Evolutionary conservation across 1,140 invertebrate genomes (phyloP).

Genomic region (Piezodorus guildinii): DNA sequence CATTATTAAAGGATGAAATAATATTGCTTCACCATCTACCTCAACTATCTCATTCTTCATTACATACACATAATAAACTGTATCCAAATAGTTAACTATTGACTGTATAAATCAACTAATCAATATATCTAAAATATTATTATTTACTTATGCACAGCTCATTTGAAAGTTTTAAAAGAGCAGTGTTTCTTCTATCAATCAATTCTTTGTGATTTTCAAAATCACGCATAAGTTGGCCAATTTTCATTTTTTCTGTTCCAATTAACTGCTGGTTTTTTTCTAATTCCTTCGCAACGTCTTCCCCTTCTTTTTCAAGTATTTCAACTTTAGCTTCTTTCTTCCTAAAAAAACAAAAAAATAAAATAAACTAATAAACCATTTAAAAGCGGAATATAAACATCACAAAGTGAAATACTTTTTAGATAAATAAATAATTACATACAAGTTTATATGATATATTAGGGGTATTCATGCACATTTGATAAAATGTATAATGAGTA

Average conservation of each 20-base stretch:
- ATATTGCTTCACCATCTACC: too few relatives aligned
- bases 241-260: conserved; percentile 30
- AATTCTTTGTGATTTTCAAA: conserved; percentile 32
- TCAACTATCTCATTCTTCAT: too few relatives aligned
- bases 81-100: too few relatives aligned
- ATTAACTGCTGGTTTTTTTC: conserved; percentile 27
- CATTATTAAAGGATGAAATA: too few relatives aligned
- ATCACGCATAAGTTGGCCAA: conserved; percentile 34
- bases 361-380: conserved; percentile 26
- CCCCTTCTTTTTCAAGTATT: conserved; percentile 30
- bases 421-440: too few relatives aligned
- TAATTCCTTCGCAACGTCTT: conserved; percentile 33
- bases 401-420: too few relatives aligned
- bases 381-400: not conserved
- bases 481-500: too few relatives aligned
- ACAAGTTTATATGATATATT: too few relatives aligned
- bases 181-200: conserved; percentile 29
- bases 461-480: too few relatives aligned
- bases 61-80: too few relatives aligned
- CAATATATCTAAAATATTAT: too few relatives aligned
- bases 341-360: conserved; percentile 15
- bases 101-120: too few relatives aligned
- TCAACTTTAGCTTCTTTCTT: conserved; percentile 31
- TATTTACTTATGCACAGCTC: conserved; percentile 23
- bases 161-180: conserved; percentile 29